These are phyloP conservation scores for Copidosoma aretas DNA, from an alignment of 2,888 invertebrate genomes.

Conservation along the genomic window DNA sequence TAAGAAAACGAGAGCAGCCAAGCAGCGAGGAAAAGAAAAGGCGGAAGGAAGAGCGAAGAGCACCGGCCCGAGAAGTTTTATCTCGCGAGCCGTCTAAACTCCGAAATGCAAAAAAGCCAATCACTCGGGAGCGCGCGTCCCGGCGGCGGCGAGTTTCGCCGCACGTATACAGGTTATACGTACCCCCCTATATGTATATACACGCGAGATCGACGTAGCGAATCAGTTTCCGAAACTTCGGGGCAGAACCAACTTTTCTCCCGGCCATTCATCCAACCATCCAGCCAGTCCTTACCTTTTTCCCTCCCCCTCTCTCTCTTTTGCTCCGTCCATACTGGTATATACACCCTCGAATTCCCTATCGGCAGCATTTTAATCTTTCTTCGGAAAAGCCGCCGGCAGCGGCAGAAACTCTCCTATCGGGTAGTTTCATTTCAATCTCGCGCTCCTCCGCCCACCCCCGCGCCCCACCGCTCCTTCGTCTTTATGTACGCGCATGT, in stretches of 20 bases:
- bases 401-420: conserved; percentile 42
- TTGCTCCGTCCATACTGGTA: conserved; percentile 1
- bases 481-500: not conserved
- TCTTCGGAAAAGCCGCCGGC: conserved; percentile 55
- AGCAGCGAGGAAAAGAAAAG: not conserved
- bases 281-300: conserved; percentile 31
- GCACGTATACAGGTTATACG: no score
- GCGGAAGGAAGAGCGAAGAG: not conserved
- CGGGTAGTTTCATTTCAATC: conserved; percentile 58
- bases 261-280: conserved; percentile 32
- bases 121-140: conserved; percentile 32
- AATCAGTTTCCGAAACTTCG: conserved; percentile 38
- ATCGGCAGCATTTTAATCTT: conserved; percentile 55
- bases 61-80: conserved; percentile 10
- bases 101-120: conserved; percentile 39
- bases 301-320: conserved; percentile 39
- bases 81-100: conserved; percentile 7
- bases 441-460: conserved; percentile 42
- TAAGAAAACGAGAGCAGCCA: not conserved
- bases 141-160: conserved; percentile 19
- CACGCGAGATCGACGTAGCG: conserved; percentile 38
- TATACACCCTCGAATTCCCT: conserved; percentile 31
- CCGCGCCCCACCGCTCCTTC: conserved; percentile 11
- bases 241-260: conserved; percentile 12
- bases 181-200: no score